Base-by-base conservation (phyloP, 2,113 vertebrate genomes). In the Vicugna pacos region DNA sequence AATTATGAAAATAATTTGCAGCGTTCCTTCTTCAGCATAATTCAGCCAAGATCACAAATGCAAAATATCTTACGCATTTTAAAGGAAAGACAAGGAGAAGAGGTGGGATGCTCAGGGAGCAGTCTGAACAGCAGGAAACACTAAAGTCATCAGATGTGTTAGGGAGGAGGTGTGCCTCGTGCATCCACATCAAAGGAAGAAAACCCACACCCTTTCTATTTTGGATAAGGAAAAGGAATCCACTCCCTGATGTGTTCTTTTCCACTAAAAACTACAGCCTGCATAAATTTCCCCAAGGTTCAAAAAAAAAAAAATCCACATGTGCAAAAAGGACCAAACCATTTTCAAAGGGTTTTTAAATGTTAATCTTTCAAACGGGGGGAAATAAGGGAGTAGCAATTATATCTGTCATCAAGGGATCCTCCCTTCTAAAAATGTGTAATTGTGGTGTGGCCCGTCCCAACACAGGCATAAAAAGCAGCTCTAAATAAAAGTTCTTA, bases 401-500 rank as follows among this genome's bases (percentile, higher is more conserved):
- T 82, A 56, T 72, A 96, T 95, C 81, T 95, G 65, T 80, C 85
- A 75, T 93, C 76, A 97, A 54, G 6, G 54, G 56, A 96, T 30
- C 62, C 58, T 93, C 79, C 50, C 67, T 89, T 96, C 65, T 67
- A 97, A 97, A 98, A 97, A 94, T 76, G 28, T 83, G 82, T 92
- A 92, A 83, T 42, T 98, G 85, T 56, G 81, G 80, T 82, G 60
- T 62, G 84, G 73, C 38, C 84, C 58, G 42, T 2, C 0, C 67
- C 56, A 87, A 42, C 48, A 48, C 46, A 38, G 95, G n/a, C 64
- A 81, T 50, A 83, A 95, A 95, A 96, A 72, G 4, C 67, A 95
- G 73, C 67, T 91, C 35, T 94, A 97, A 96, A 96, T 80, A 94
- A 97, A 98, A 83, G 96, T 62, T 67, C 32, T 95, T 97, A 42